Conservation (phyloP, 2,113 vertebrate species). For the Stercorarius parasiticus region DNA sequence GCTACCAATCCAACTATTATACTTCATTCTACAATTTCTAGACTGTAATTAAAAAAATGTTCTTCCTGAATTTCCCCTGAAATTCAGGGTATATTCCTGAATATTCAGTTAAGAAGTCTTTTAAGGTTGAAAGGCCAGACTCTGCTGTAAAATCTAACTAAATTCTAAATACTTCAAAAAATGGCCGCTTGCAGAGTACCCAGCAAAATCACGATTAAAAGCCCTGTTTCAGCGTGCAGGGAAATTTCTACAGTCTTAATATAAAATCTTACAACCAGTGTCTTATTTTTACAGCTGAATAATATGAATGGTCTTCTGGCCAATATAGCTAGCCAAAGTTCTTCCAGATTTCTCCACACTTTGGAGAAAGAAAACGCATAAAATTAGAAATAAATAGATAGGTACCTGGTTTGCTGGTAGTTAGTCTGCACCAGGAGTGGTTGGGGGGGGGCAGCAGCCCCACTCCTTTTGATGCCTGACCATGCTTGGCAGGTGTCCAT, state of each 20-base stretch:
- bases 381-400: background rate
- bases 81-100: background rate
- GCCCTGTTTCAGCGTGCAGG: background rate
- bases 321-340: background rate
- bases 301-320: background rate
- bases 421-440: background rate
- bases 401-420: background rate
- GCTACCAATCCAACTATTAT: background rate
- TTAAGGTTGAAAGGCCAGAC: background rate
- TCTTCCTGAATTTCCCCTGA: background rate
- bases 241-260: background rate
- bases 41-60: background rate
- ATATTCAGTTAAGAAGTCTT: background rate
- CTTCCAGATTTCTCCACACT: background rate
- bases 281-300: background rate
- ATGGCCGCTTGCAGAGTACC: background rate
- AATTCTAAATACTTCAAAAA: background rate
- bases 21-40: background rate
- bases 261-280: background rate
- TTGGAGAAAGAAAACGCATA: background rate
- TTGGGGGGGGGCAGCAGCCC: background rate
- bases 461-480: background rate
- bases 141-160: background rate
- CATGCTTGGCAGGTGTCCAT: background rate
- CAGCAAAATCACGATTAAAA: background rate